Percentiles rank a stretch among this genome's conserved stretches.
Evolutionary conservation across 1,140 invertebrate genomes (phyloP).

Genomic region (Tetraneura akinire): DNA sequence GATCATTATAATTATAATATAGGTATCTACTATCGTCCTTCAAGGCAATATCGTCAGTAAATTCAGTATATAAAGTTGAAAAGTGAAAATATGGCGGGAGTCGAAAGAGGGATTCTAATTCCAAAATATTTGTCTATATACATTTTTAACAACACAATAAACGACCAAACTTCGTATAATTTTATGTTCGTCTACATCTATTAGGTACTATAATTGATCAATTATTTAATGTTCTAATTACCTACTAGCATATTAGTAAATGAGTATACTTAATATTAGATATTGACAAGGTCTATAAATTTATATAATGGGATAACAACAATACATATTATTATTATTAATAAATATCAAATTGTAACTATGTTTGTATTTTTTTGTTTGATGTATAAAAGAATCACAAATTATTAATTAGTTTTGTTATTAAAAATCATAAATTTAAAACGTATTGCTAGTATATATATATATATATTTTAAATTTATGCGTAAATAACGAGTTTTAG

Average conservation of each 20-base stretch:
- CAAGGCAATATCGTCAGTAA: background rate
- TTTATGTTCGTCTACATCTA: background rate
- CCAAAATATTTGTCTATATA: background rate
- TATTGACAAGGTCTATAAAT: background rate
- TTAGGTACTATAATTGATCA: conserved; percentile 6
- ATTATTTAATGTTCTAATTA: conserved; percentile 18
- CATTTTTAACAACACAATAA: conserved; percentile 15
- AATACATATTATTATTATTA: background rate
- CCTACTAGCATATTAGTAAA: background rate
- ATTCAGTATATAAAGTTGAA: background rate
- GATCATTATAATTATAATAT: too few relatives aligned
- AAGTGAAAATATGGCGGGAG: background rate
- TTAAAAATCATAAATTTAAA: background rate
- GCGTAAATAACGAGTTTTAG: background rate
- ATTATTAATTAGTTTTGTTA: background rate
- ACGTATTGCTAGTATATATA: background rate
- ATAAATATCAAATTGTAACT: background rate
- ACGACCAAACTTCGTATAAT: background rate
- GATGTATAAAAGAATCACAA: background rate
- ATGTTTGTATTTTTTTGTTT: too few relatives aligned
- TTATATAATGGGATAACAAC: background rate
- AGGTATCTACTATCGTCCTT: background rate
- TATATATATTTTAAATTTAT: background rate
- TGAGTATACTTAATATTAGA: background rate
- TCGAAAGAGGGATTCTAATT: background rate